Conservation (phyloP, 2,888 invertebrate genomes). For the Drepanosiphum platanoidis region DNA sequence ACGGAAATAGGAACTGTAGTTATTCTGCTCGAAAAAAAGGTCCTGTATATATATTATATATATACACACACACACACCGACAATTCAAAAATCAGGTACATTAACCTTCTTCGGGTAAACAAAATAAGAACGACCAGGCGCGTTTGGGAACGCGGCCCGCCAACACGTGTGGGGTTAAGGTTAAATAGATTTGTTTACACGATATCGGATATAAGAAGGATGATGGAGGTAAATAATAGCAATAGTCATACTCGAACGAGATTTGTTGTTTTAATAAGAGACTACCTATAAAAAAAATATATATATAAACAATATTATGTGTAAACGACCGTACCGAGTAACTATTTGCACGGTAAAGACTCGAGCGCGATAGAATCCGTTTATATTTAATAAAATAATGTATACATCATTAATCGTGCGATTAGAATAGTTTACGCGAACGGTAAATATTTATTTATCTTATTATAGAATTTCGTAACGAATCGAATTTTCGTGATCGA, state of each 20-base stretch:
- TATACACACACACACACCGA: not conserved
- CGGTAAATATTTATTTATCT: too few species aligned
- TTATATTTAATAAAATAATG: too few species aligned
- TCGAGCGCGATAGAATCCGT: too few species aligned
- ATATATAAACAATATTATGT: too few species aligned
- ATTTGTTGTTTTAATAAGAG: not conserved
- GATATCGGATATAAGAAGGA: not conserved
- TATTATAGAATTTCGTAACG: too few species aligned
- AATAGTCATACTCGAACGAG: not conserved
- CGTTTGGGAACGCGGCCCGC: not conserved
- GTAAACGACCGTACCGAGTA: too few species aligned
- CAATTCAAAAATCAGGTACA: constrained; percentile 20
- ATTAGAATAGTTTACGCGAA: too few species aligned
- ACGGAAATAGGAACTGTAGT: constrained; percentile 4
- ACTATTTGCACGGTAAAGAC: too few species aligned
- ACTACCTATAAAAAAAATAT: too few species aligned
- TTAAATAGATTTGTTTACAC: constrained; percentile 13
- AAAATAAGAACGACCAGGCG: not conserved
- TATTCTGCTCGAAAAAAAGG: not conserved
- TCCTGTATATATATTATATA: not conserved
- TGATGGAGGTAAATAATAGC: not conserved
- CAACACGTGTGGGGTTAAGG: constrained; percentile 24
- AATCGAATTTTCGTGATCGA: too few species aligned
- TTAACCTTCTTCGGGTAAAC: constrained; percentile 51
- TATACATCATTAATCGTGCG: too few species aligned